Conservation (phyloP, 1,140 invertebrate genomes). For the Procambarus virginalis region DNA sequence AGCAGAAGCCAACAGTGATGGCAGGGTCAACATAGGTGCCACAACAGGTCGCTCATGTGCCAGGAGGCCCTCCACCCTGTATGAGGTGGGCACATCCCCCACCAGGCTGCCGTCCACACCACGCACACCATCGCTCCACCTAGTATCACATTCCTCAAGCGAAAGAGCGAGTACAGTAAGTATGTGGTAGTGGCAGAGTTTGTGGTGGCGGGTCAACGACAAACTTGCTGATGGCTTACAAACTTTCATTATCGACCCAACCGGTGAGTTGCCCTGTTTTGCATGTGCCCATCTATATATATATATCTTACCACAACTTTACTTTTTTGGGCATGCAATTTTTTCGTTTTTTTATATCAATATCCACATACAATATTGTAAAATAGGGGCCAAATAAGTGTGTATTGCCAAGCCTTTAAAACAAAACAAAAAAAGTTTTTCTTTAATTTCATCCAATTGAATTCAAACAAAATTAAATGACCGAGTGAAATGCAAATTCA, state of each 20-base stretch:
- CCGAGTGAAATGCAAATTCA: not conserved
- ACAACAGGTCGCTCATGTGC: conserved; percentile 84
- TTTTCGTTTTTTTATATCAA: too few relatives aligned
- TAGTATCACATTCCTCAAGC: conserved; percentile 73
- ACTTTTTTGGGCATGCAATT: too few relatives aligned
- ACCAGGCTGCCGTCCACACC: conserved; percentile 78
- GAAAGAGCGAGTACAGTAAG: conserved; percentile 58
- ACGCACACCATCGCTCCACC: conserved; percentile 79
- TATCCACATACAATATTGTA: too few relatives aligned
- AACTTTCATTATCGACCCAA: conserved; percentile 30
- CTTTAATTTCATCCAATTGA: too few relatives aligned
- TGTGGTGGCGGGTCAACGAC: conserved; percentile 16
- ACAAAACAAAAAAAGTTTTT: too few relatives aligned
- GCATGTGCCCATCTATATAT: too few relatives aligned
- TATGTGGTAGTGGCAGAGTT: not conserved
- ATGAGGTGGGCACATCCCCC: conserved; percentile 81
- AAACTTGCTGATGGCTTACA: conserved; percentile 14
- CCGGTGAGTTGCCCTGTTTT: not conserved
- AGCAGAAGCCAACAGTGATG: conserved; percentile 83
- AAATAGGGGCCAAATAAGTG: too few relatives aligned
- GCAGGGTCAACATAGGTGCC: conserved; percentile 85
- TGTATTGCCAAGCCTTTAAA: too few relatives aligned
- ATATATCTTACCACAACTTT: too few relatives aligned
- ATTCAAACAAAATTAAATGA: too few relatives aligned
- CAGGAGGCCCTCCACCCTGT: conserved; percentile 81